phyloP scores from a whole-genome alignment of 2,888 invertebrate genomes.

The Drosophila yooni region DNA sequence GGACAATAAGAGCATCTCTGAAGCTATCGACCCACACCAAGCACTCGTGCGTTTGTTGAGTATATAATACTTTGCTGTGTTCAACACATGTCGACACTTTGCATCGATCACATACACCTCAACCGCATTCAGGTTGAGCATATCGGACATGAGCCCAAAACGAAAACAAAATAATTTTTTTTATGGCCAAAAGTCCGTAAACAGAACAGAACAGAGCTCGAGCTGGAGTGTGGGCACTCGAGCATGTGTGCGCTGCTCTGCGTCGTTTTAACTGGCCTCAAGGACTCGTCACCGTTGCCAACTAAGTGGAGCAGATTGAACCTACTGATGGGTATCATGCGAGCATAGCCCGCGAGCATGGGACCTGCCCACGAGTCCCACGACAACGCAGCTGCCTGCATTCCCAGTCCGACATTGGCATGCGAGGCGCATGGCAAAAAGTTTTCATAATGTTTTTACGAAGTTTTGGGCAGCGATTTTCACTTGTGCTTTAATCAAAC shows the following conservation, averaged over 20 bases:
- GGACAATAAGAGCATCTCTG: conserved; percentile 23
- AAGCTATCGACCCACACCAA: conserved; percentile 7
- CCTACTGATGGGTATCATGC: conserved; percentile 21
- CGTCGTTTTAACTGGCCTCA: conserved; percentile 24
- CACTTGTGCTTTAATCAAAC: not conserved
- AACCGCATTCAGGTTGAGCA: conserved; percentile 22
- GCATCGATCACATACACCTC: conserved; percentile 38
- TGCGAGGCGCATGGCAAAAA: conserved; percentile 30
- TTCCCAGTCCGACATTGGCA: conserved; percentile 9
- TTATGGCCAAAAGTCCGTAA: conserved; percentile 10
- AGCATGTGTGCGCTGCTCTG: conserved; percentile 14
- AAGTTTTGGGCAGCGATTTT: conserved; percentile 2
- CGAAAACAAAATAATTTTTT: not conserved
- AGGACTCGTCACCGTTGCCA: conserved; percentile 25
- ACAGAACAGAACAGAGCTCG: not conserved
- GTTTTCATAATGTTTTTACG: conserved; percentile 13
- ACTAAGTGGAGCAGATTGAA: conserved; percentile 40
- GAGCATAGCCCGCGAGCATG: conserved; percentile 4
- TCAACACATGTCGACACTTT: conserved; percentile 60
- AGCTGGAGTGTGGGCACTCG: conserved; percentile 13
- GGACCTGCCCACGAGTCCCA: not conserved
- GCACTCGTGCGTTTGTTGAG: conserved; percentile 17
- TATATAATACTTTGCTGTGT: conserved; percentile 30
- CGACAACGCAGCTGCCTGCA: conserved; percentile 20
- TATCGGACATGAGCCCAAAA: not conserved